These are phyloP conservation scores for Nowickia ferox DNA, from an alignment of 2,888 invertebrate species.

Conservation along the genomic window DNA sequence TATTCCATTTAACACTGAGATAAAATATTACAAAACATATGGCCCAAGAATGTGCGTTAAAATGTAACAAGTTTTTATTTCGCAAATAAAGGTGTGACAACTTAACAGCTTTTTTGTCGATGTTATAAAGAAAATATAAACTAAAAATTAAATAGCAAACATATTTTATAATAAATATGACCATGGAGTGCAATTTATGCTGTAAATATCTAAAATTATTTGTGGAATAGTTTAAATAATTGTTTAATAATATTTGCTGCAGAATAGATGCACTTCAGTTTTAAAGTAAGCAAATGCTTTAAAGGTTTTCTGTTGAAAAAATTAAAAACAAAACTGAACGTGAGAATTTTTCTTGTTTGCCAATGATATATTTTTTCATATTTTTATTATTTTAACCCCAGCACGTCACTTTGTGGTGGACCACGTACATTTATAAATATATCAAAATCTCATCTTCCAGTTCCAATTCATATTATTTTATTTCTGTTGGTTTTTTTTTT, in stretches of 20 bases:
- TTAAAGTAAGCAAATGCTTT: too few relatives aligned
- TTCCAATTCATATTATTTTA: neutral
- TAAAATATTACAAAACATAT: slow-evolving; percentile 31
- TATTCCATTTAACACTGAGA: slow-evolving; percentile 63
- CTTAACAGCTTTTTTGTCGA: slow-evolving; percentile 40
- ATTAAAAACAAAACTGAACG: too few relatives aligned
- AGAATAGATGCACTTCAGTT: too few relatives aligned
- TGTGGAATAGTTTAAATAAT: too few relatives aligned
- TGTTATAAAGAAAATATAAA: neutral
- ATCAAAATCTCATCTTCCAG: slow-evolving; percentile 40
- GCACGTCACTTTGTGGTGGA: slow-evolving; percentile 65
- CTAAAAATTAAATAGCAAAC: slow-evolving; percentile 3
- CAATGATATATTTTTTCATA: too few relatives aligned
- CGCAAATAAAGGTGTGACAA: slow-evolving; percentile 59
- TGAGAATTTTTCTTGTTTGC: too few relatives aligned
- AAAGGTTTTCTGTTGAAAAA: too few relatives aligned
- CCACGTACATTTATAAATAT: slow-evolving; percentile 19
- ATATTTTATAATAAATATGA: slow-evolving; percentile 13
- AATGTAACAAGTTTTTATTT: slow-evolving; percentile 21
- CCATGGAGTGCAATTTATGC: slow-evolving; percentile 11
- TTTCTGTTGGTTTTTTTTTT: neutral
- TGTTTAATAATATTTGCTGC: too few relatives aligned
- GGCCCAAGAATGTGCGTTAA: slow-evolving; percentile 26
- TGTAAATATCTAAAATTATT: too few relatives aligned
- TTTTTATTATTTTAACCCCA: slow-evolving; percentile 62